These are phyloP conservation scores for Notothenia rossii DNA, from an alignment of 2,113 vertebrate species.

Conservation along the genomic window DNA sequence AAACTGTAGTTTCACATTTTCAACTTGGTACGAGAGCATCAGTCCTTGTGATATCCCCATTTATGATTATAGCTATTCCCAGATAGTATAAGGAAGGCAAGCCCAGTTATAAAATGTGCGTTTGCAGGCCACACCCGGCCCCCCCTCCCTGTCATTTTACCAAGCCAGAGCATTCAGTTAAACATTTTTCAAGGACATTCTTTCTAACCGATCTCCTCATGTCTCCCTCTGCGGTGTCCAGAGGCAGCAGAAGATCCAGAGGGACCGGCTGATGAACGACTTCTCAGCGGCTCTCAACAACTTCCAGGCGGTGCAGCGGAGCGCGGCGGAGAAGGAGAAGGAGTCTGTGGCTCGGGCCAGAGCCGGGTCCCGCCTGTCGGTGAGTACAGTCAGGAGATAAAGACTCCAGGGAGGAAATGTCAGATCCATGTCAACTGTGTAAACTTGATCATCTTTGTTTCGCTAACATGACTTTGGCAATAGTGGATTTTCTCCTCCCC, in stretches of 20 bases:
- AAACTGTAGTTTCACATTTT: too few relatives aligned
- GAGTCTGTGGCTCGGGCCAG: slow-evolving; percentile 92
- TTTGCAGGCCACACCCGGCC: too few relatives aligned
- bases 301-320: slow-evolving; percentile 93
- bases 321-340: slow-evolving; percentile 93
- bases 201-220: too few relatives aligned
- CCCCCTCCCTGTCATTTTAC: too few relatives aligned
- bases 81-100: too few relatives aligned
- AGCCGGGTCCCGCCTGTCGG: slow-evolving; percentile 92
- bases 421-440: not conserved
- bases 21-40: too few relatives aligned
- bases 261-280: slow-evolving; percentile 95
- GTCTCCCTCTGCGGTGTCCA: slow-evolving; percentile 57
- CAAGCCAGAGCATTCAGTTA: too few relatives aligned
- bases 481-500: slow-evolving; percentile 52
- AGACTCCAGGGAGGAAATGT: not conserved
- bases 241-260: slow-evolving; percentile 97
- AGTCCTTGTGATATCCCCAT: too few relatives aligned
- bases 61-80: too few relatives aligned
- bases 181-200: too few relatives aligned
- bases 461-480: slow-evolving; percentile 4
- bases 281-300: slow-evolving; percentile 95
- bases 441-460: not conserved
- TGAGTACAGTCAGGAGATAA: slow-evolving; percentile 57
- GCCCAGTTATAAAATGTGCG: too few relatives aligned